Percentiles rank a stretch among this genome's conserved stretches.
Evolutionary conservation across 2,797 vertebrate genomes (phyloP).

Genomic region (Halcyon chelicuti): DNA sequence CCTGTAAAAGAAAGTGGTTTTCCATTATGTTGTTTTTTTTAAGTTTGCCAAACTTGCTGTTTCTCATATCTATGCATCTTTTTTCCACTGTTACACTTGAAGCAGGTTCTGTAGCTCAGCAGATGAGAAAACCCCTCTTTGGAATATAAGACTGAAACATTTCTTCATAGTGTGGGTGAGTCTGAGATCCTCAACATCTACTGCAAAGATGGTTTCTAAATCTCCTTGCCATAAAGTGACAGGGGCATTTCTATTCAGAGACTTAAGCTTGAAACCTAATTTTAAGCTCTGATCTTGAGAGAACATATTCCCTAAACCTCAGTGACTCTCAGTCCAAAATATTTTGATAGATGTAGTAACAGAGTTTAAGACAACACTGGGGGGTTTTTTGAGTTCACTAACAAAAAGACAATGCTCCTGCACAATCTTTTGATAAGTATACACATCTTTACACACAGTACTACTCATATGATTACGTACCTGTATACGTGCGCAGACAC

Average conservation of each 20-base stretch:
- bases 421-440: background rate
- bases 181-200: background rate
- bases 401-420: background rate
- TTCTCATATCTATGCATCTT: background rate
- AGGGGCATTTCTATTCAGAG: background rate
- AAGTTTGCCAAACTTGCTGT: background rate
- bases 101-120: background rate
- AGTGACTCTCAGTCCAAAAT: background rate
- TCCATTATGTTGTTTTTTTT: background rate
- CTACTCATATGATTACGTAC: background rate
- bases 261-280: background rate
- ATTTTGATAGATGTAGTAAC: background rate
- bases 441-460: background rate
- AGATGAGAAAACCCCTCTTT: background rate
- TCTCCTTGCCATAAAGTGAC: background rate
- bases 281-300: background rate
- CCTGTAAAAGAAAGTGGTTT: slow-evolving; percentile 73
- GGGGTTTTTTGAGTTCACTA: accelerated
- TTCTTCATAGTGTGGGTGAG: background rate
- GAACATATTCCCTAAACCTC: background rate
- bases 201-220: background rate
- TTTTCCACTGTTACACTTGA: background rate
- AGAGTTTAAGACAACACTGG: background rate
- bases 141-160: background rate
- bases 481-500: too few species aligned